Percentiles rank a stretch among this genome's conserved stretches.
These are phyloP conservation scores for Melolontha melolontha DNA, from an alignment of 2,888 invertebrate species.

Conservation along the genomic window DNA sequence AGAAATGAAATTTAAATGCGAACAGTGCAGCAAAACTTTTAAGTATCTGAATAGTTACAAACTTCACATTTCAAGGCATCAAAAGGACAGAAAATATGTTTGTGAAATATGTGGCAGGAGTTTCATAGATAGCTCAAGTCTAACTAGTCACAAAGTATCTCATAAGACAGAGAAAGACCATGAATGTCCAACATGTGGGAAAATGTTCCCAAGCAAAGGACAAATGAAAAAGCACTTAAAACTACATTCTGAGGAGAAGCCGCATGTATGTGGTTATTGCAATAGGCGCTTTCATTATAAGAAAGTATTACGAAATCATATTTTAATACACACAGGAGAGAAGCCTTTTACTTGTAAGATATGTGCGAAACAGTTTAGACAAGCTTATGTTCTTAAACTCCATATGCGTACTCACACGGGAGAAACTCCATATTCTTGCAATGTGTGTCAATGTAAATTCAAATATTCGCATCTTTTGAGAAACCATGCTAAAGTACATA, in stretches of 20 bases:
- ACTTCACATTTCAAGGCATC: conserved; percentile 3
- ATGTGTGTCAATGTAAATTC: not conserved
- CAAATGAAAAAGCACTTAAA: not conserved
- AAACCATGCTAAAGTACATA: conserved; percentile 9
- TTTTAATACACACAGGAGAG: conserved; percentile 15
- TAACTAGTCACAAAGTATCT: not conserved
- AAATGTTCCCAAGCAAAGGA: not conserved
- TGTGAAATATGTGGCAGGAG: conserved; percentile 18
- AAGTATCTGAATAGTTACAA: not conserved
- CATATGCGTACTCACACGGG: conserved; percentile 29
- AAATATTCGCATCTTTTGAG: conserved; percentile 3
- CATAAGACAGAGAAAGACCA: not conserved
- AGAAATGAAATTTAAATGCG: not conserved
- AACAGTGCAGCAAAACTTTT: conserved; percentile 13
- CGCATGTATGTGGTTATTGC: conserved; percentile 9
- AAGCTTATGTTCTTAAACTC: not conserved
- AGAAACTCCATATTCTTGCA: conserved; percentile 15
- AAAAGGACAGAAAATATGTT: not conserved
- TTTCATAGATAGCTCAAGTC: not conserved
- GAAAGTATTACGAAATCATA: not conserved
- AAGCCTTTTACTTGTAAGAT: conserved; percentile 18
- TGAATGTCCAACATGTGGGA: conserved; percentile 6
- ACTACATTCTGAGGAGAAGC: not conserved
- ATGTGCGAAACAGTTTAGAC: conserved; percentile 17
- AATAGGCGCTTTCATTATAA: not conserved